Evolutionary conservation across 2,888 invertebrate genomes (phyloP).

Genomic region (Oligia fasciuncula): DNA sequence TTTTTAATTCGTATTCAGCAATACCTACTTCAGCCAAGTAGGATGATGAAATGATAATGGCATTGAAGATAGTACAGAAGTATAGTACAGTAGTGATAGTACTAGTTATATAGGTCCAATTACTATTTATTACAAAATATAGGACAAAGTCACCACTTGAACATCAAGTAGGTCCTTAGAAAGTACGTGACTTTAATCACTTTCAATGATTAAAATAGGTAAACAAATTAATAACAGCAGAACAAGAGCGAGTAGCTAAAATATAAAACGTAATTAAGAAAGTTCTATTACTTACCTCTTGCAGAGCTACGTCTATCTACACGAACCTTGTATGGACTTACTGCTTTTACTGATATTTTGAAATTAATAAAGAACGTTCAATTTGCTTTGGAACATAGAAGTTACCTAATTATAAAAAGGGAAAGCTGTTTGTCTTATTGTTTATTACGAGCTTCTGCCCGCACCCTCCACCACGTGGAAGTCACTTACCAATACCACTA

Average conservation of each 20-base stretch:
- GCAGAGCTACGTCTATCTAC: no score
- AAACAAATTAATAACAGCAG: neutral
- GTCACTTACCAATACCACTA: neutral
- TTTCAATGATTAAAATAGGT: neutral
- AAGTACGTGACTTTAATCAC: conserved; percentile 4
- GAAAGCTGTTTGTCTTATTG: neutral
- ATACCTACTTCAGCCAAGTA: neutral
- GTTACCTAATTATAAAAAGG: no score
- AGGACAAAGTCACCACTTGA: conserved; percentile 30
- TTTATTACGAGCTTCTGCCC: neutral
- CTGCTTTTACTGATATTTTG: neutral
- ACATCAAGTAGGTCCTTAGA: conserved; percentile 26
- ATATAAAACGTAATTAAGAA: neutral
- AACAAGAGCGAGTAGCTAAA: neutral
- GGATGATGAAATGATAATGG: conserved; percentile 6
- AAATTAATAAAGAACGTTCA: neutral
- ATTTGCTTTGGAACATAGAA: neutral
- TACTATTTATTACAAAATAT: conserved; percentile 23
- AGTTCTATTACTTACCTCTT: neutral
- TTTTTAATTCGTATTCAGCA: no score
- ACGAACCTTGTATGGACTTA: neutral
- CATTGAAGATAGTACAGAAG: conserved; percentile 5
- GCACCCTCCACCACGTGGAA: neutral
- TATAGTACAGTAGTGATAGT: no score
- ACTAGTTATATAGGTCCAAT: neutral